phyloP scores from a whole-genome alignment of 2,888 invertebrate species.

The Exephanes ischioxanthus region DNA sequence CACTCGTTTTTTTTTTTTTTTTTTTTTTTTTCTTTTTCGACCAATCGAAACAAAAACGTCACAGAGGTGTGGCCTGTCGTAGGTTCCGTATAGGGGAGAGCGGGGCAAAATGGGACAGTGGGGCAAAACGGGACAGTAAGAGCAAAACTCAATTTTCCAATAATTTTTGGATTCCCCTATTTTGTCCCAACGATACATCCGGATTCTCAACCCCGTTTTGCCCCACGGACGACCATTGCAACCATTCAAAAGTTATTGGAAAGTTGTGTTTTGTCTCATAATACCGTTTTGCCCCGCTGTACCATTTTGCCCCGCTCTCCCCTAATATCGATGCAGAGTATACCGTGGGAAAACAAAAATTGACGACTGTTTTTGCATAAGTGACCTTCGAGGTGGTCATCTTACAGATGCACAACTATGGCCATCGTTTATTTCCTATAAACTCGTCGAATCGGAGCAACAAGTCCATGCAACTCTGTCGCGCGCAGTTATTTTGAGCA shows the following conservation, averaged over 20 bases:
- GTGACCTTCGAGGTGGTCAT: not conserved
- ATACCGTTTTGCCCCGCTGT: too few species aligned
- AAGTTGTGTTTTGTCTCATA: too few species aligned
- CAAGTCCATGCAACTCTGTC: not conserved
- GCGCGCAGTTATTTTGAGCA: conserved; percentile 15
- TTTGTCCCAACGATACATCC: too few species aligned
- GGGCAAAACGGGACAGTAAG: too few species aligned
- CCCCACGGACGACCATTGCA: too few species aligned
- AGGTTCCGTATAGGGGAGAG: not conserved
- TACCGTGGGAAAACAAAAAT: not conserved
- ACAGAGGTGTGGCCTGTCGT: conserved; percentile 19
- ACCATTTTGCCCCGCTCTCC: too few species aligned
- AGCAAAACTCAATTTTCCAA: too few species aligned
- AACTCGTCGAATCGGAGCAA: not conserved
- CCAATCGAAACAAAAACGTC: conserved; percentile 37
- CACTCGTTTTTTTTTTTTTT: not conserved
- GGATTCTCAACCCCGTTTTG: too few species aligned
- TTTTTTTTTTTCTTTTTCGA: conserved; percentile 6
- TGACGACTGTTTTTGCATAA: not conserved
- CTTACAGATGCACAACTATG: not conserved
- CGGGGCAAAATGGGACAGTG: too few species aligned
- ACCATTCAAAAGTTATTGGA: too few species aligned
- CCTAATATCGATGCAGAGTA: not conserved
- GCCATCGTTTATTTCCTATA: not conserved
- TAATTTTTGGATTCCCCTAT: too few species aligned